Base-by-base conservation (phyloP, 2,113 vertebrate genomes). In the Chloropsis cyanopogon region DNA sequence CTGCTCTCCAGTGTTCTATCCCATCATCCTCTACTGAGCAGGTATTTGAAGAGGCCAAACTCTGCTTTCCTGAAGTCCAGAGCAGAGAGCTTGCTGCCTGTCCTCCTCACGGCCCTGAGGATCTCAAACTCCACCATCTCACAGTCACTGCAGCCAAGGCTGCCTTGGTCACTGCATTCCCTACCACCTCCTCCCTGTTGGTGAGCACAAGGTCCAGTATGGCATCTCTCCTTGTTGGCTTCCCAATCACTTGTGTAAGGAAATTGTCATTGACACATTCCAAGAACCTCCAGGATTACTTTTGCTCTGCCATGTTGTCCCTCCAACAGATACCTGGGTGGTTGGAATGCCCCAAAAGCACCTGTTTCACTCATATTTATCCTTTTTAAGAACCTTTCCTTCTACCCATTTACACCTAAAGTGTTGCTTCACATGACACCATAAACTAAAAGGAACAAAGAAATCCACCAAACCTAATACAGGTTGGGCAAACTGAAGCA, bases 261-360 rank as follows among this genome's bases (percentile, higher is more conserved):
- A 88, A 53, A 14, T 10, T 52, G 23, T 46, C 37, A 29, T 39
- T 17, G 33, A n/a, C 33, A 24, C 13, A 39, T n/a, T 52, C 28
- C 11, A 66, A 65, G 44, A 66, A 81, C 22, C 12, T 53, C 19
- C 46, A 39, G 37, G 20, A 60, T 9, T 18, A 33, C 4, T 60
- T 59, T 24, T 66, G 8, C 26, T 56, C 59, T 46, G 33, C 13
- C 0, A 0, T 53, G 23, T n/a, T 60, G 44, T 28, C 26, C 47
- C 13, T 82, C 61, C 60, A 89, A 29, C 15, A 73, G 33, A 44
- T 37, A 59, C 2, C 14, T 2, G 33, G 16, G 5, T 52, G 23
- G 33, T 6, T 52, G 52, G 29, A 60, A 88, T 11, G 16, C 5
- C 44, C 33, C 33, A 33, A 9, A 37, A 60, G 12, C 12, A 46